Evolutionary conservation across 1,140 invertebrate species (phyloP), one percentile per base, ranked within the genome.

Genomic region (Achatina immaculata): DNA sequence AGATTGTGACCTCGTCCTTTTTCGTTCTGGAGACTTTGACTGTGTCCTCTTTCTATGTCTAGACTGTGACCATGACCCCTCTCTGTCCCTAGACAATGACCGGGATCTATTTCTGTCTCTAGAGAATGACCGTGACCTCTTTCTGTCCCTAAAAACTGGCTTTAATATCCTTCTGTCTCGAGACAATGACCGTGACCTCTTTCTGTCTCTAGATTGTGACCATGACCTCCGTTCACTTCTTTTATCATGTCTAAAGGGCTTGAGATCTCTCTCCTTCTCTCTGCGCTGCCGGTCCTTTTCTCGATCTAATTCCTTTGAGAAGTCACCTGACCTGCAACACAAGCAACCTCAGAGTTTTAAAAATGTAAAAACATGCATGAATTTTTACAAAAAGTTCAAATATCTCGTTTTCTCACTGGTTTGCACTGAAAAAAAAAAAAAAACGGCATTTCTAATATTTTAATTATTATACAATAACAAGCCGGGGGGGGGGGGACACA

Each of bases 281-380:
- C 86, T 68, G 21, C 81, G 85, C 79, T 89, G 89, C 24, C 89
- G 77, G 40, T 88, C 85, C 21, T 83, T 79, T 75, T 90, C 89
- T 66, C 85, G 81, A 51, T 87, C 86, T 38, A 90, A 73, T 28
- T 90, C 88, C 45, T 83, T 78, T 19, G 86, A 82, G 81, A 88
- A 90, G 77, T 88, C 87, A 83, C 82, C 81, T 4, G 69, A 48
- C 21, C 34, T 36, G 28, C 38, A 31, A 4, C 9, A 48, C 24
- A n/a, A n/a, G n/a, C n/a, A n/a, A n/a, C n/a, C n/a, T n/a, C n/a
- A n/a, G n/a, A n/a, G n/a, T n/a, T n/a, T n/a, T n/a, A n/a, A n/a
- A n/a, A n/a, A n/a, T n/a, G n/a, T n/a, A n/a, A n/a, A n/a, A n/a
- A n/a, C n/a, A n/a, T n/a, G n/a, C n/a, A n/a, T n/a, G n/a, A n/a